Evolutionary conservation across 92 coral and sea anemone genomes (phyloP).

Genomic region (Umimayanthus chanpuru): DNA sequence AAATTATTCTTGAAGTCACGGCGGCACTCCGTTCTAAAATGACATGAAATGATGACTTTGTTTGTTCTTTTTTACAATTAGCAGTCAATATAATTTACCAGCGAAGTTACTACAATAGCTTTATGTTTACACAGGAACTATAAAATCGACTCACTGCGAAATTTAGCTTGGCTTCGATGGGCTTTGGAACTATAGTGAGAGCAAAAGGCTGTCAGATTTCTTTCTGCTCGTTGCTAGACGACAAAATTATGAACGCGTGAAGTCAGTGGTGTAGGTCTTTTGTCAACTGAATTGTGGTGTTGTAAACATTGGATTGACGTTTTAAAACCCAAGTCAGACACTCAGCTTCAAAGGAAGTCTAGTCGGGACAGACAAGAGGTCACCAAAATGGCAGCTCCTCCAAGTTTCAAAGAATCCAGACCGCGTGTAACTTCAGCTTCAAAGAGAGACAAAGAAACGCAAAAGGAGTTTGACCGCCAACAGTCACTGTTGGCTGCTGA

Average conservation of each 20-base stretch:
- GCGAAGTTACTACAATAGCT: conserved; percentile 9
- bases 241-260: neutral
- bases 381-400: conserved; percentile 23
- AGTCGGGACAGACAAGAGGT: neutral
- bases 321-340: neutral
- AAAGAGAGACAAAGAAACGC: conserved; percentile 52
- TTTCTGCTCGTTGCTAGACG: conserved; percentile 15
- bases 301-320: neutral
- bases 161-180: neutral
- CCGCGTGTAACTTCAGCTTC: conserved; percentile 7
- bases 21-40: neutral
- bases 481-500: conserved; percentile 73
- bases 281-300: neutral
- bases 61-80: neutral
- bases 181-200: neutral
- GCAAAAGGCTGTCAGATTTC: neutral
- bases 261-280: neutral
- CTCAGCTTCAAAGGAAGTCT: neutral
- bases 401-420: neutral
- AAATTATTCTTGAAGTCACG: neutral
- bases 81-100: conserved; percentile 12
- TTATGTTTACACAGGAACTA: conserved; percentile 17
- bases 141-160: neutral
- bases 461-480: conserved; percentile 74
- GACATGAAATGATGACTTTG: conserved; percentile 1